Conservation (phyloP, 2,113 vertebrate species). For the Pluvialis apricaria region DNA sequence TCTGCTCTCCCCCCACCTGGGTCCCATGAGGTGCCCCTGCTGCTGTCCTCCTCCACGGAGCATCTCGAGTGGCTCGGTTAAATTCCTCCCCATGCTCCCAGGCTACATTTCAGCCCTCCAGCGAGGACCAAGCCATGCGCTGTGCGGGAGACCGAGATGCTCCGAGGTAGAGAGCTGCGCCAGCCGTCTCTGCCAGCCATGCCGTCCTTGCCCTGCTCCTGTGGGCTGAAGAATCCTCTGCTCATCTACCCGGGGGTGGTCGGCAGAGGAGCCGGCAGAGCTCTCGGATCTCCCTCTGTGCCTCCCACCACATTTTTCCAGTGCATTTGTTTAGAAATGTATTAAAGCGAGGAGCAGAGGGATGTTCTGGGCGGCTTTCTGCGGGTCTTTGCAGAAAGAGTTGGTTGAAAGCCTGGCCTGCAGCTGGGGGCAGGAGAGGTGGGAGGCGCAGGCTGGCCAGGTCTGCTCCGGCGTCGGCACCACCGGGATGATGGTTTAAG, state of each 20-base stretch:
- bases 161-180: not conserved
- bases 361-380: not conserved
- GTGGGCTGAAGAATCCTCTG: not conserved
- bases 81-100: not conserved
- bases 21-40: fast-evolving
- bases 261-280: fast-evolving
- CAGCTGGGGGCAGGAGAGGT: not conserved
- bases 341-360: not conserved
- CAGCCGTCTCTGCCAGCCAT: not conserved
- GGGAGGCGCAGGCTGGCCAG: not conserved
- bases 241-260: not conserved
- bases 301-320: not conserved
- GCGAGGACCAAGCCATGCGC: not conserved
- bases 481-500: fast-evolving
- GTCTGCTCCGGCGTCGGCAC: not conserved
- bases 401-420: not conserved
- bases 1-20: fast-evolving
- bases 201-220: not conserved
- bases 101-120: not conserved
- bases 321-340: not conserved
- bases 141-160: not conserved
- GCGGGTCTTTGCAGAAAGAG: not conserved
- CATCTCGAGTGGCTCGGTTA: fast-evolving
- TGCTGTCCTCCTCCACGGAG: not conserved
- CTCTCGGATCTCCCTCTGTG: not conserved